Base-by-base conservation (phyloP, 1,140 invertebrate species). In the Ooceraea biroi region DNA sequence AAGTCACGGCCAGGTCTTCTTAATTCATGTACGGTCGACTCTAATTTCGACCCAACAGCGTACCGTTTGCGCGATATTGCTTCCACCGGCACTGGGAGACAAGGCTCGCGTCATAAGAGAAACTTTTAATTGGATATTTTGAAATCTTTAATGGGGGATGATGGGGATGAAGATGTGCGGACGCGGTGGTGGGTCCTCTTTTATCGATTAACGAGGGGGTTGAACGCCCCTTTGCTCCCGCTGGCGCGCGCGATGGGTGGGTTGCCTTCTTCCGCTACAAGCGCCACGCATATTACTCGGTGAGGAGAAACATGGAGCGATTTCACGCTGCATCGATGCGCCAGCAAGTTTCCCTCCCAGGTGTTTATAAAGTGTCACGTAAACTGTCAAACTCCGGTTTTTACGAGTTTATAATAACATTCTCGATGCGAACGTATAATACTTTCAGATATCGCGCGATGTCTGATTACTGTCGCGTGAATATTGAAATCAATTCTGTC, bases 101-200 rank as follows among this genome's bases (percentile, higher is more conserved):
- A 60, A 60, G 65, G 57, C 30, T 25, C 68, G 50, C 60, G 27
- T 65, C 63, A 50, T 30, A 57, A 25, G 19, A 63, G 30, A 68
- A 76, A 83, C 84, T 83, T 86, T 86, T 77, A 85, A 85, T 85
- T 84, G 82, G 71, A 85, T 76, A 76, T 76, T 76, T 76, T 76
- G 73, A 63, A 63, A 76, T 76, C 58, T 76, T 41, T 76, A 50
- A 63, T 58, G 25, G 44, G 46, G 22, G 41, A 46, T 14, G 36
- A 1, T 5, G 30, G 30, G 30, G 17, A n/a, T n/a, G 17, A 36
- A 7, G 36, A n/a, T n/a, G n/a, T n/a, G n/a, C n/a, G 36, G 36
- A 36, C 36, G 36, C 2, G 7, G 36, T 36, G 36, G n/a, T n/a
- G 2, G 12, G 8, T 25, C 11, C 36, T 3, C 22, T 44, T 55